A percentile compares a stretch with the other conserved stretches of the same genome.
Evolutionary conservation across 1,140 invertebrate species (phyloP).

Genomic region (Homalodisca vitripennis): DNA sequence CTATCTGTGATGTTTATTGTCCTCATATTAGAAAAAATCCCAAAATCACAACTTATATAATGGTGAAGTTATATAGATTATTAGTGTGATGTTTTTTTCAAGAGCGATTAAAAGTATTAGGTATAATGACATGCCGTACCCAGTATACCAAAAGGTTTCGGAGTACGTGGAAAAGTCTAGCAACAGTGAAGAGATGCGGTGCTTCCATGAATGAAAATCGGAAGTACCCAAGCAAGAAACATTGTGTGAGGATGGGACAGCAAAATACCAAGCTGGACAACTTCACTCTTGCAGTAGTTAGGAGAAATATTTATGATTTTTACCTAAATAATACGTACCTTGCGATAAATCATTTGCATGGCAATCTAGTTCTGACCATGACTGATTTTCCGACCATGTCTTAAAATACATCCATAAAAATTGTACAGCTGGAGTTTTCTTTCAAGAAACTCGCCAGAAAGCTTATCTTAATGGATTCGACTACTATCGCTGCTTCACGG

Average conservation of each 20-base stretch:
- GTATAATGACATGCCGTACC: not conserved
- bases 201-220: not conserved
- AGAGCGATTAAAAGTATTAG: no score
- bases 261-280: not conserved
- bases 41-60: no score
- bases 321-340: not conserved
- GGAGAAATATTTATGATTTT: not conserved
- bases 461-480: not conserved
- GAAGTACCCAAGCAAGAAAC: not conserved
- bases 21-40: no score
- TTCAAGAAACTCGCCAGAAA: not conserved
- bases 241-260: no score
- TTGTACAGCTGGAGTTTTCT: not conserved
- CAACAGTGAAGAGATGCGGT: not conserved
- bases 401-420: not conserved
- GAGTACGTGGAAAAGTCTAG: not conserved
- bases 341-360: not conserved
- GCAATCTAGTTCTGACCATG: no score
- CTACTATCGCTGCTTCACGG: not conserved
- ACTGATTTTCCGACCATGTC: not conserved
- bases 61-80: no score
- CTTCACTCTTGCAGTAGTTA: not conserved
- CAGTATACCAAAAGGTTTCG: not conserved
- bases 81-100: no score
- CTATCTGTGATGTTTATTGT: no score